phyloP scores from a whole-genome alignment of 2,888 invertebrate genomes.

The Eulithis prunata region DNA sequence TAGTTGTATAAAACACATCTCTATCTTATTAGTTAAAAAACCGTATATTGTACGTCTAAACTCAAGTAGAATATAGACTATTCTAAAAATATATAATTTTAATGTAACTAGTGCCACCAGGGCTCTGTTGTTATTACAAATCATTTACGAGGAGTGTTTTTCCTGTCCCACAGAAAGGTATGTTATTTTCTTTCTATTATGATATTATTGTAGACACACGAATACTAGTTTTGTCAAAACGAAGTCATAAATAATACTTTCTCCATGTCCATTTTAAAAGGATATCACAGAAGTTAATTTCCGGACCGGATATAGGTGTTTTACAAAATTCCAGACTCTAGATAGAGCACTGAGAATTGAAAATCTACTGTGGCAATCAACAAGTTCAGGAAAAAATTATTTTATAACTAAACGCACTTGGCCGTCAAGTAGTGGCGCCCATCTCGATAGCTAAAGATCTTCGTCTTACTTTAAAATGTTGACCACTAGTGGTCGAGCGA shows the following conservation, averaged over 20 bases:
- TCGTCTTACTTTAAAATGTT: too few species aligned
- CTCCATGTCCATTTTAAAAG: background rate
- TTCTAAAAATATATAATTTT: background rate
- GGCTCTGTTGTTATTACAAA: constrained; percentile 19
- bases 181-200: constrained; percentile 12
- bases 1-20: too few species aligned
- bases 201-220: background rate
- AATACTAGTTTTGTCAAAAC: background rate
- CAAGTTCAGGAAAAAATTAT: too few species aligned
- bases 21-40: too few species aligned
- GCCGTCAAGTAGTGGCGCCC: too few species aligned
- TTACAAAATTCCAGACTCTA: background rate
- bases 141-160: constrained; percentile 1
- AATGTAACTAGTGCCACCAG: constrained; percentile 4
- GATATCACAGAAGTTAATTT: background rate
- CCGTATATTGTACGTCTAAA: too few species aligned
- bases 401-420: too few species aligned
- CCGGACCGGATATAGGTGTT: background rate
- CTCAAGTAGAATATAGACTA: too few species aligned
- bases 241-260: background rate
- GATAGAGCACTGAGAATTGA: background rate
- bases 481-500: too few species aligned
- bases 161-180: background rate
- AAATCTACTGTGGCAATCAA: background rate
- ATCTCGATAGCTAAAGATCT: too few species aligned